Base-by-base conservation (phyloP, 2,797 vertebrate species). In the Pangasius macronema region DNA sequence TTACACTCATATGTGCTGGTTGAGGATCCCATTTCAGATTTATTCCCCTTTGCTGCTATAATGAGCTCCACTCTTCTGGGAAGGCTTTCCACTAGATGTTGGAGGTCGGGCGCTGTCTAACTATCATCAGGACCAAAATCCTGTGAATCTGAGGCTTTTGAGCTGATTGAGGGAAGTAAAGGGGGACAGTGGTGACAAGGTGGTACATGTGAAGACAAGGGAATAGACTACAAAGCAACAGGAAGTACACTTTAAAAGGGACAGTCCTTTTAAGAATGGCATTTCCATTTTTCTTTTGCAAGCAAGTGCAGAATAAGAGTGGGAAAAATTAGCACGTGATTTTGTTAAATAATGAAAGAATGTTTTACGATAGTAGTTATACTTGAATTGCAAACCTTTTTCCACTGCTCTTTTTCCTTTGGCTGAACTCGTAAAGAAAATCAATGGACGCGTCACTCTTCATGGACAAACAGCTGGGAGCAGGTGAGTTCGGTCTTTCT, bases 391-490 rank as follows among this genome's bases (percentile, higher is more conserved):
- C n/a, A 30, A 7, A 84, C 55, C 82, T 63, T 70, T 18, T 49
- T 24, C 1, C 53, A 30, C 2, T 30, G n/a, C 5, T 73, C 10
- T 51, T 53, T 73, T 73, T 2, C 61, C 39, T 30, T 36, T 2
- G 39, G 0, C 53, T 22, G 77, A 82, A 88, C 0, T 14, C 3
- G 0, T 8, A 0, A 2, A 4, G 2, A 6, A 36, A 3, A 0
- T 36, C 6, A 2, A 81, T 85, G 20, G 87, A 88, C 30, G 0
- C 0, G 22, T 81, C 75, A 53, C 83, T 85, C 55, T 80, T 85
- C 75, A 87, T 49, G 63, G 83, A 87, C 36, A 81, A 7, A 72
- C 51, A 84, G 61, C 57, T 83, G 42, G 73, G 36, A 77, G 53
- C 46, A 33, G 72, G 82, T n/a, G 72, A 83, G n/a, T 4, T 51